A percentile compares a stretch with the other conserved stretches of the same genome.
Conservation (phyloP, 1,140 invertebrate species). For the Penaeus chinensis region DNA sequence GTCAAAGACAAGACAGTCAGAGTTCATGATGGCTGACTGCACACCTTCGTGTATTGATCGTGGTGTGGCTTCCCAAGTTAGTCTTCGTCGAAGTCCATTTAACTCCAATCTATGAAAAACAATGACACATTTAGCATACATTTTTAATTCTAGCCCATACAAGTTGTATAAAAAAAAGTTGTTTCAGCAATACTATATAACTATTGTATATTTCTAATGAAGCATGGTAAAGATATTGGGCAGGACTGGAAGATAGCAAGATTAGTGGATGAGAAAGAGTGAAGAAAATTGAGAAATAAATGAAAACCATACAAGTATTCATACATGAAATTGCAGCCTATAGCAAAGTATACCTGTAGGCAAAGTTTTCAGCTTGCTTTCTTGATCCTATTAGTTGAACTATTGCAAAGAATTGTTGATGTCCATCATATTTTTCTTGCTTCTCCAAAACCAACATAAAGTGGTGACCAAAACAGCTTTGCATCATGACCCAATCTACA, state of each 20-base stretch:
- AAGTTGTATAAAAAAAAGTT: no score
- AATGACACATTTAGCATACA: no score
- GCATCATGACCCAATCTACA: slow-evolving; percentile 99
- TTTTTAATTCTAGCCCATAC: no score
- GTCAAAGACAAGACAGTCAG: slow-evolving; percentile 99
- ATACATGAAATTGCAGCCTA: neutral
- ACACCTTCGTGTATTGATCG: slow-evolving; percentile 99
- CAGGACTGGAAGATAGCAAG: neutral
- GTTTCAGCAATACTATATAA: no score
- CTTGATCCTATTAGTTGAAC: slow-evolving; percentile 98
- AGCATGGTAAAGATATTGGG: neutral
- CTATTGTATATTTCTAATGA: no score
- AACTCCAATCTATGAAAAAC: slow-evolving; percentile 82
- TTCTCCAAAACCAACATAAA: slow-evolving; percentile 99
- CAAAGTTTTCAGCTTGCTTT: slow-evolving; percentile 99
- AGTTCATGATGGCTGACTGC: slow-evolving; percentile 96
- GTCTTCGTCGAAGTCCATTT: slow-evolving; percentile 90
- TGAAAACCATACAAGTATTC: neutral
- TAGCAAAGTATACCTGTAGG: slow-evolving; percentile 79
- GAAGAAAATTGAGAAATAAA: neutral
- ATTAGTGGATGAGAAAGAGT: neutral
- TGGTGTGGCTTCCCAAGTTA: slow-evolving; percentile 99
- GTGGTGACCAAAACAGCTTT: slow-evolving; percentile 98
- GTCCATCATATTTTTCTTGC: slow-evolving; percentile 97
- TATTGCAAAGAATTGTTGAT: slow-evolving; percentile 99